These are phyloP conservation scores for Nansenia antarctica DNA, from an alignment of 2,113 vertebrate species.

Conservation along the genomic window DNA sequence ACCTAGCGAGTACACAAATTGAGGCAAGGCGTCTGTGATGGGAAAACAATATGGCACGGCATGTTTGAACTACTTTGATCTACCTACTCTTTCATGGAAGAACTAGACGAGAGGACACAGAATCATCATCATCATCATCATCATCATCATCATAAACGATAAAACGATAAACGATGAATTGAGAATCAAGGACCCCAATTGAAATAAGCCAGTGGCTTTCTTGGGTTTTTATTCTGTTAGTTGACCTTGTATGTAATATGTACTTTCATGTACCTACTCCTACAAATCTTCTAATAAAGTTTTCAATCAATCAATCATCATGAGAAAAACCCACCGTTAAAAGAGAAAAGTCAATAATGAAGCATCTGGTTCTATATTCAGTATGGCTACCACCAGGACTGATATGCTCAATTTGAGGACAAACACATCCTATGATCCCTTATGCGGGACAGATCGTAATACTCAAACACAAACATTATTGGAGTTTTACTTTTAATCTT, in stretches of 20 bases:
- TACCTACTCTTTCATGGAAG: not conserved
- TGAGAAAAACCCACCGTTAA: not conserved
- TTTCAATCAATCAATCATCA: not conserved
- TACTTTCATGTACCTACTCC: no score
- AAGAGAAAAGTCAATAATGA: not conserved
- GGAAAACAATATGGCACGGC: no score
- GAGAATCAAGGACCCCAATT: no score
- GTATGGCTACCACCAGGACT: not conserved
- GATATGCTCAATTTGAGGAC: not conserved
- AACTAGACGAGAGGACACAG: not conserved
- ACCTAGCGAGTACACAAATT: not conserved
- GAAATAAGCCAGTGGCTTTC: no score
- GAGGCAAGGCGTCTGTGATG: no score
- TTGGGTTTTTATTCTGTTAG: no score
- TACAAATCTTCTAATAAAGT: no score
- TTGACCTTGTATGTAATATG: no score
- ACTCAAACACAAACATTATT: no score
- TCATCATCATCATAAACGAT: no score
- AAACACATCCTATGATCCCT: conserved; percentile 17
- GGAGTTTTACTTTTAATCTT: not conserved
- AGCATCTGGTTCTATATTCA: not conserved
- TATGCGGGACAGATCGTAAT: not conserved
- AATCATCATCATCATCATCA: no score
- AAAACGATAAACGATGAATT: no score
- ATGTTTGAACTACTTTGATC: not conserved